phyloP scores from a whole-genome alignment of 2,888 invertebrate genomes.

The Pandemis heparana region DNA sequence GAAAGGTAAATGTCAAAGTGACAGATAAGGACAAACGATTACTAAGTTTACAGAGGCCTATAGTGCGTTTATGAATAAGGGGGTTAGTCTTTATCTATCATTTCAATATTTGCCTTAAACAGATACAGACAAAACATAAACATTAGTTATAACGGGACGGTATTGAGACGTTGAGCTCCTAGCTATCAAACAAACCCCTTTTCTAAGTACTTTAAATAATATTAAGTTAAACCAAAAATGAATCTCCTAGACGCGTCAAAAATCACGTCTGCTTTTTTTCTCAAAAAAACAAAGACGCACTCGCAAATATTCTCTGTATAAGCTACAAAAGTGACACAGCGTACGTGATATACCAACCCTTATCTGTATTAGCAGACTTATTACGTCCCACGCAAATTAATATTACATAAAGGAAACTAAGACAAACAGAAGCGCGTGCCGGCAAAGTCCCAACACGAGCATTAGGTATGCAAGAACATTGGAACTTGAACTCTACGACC shows the following conservation, averaged over 20 bases:
- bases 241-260: background rate
- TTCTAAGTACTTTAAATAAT: background rate
- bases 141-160: too few species aligned
- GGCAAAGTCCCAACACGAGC: background rate
- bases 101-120: too few species aligned
- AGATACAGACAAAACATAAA: too few species aligned
- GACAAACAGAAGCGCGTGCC: conserved; percentile 19
- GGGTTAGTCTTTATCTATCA: too few species aligned
- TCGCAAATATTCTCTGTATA: background rate
- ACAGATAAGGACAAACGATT: too few species aligned
- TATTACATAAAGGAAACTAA: conserved; percentile 16
- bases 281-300: background rate
- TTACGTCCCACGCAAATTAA: conserved; percentile 26
- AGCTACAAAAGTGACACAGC: background rate
- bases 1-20: too few species aligned
- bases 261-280: background rate
- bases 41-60: too few species aligned
- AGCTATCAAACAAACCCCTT: background rate
- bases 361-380: background rate
- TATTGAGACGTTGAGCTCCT: too few species aligned
- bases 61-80: too few species aligned
- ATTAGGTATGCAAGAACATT: conserved; percentile 34
- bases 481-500: conserved; percentile 11
- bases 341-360: background rate
- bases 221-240: background rate